These are phyloP conservation scores for Papio anubis DNA, from an alignment of 2,113 vertebrate genomes.

Conservation along the genomic window DNA sequence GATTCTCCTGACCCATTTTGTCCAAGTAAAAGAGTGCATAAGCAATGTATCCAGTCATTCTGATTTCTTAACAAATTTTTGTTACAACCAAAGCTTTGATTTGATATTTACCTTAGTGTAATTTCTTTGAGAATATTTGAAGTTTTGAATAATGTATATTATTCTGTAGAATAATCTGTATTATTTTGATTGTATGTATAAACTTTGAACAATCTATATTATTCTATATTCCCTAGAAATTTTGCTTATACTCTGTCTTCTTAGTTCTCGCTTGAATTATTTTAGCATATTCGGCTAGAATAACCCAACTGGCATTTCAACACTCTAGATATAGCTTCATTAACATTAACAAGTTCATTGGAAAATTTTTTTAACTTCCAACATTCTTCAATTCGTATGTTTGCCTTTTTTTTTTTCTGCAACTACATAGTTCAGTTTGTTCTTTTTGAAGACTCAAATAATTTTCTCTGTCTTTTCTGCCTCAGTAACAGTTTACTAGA, in stretches of 20 bases:
- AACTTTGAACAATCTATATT: too few species aligned
- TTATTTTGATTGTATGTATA: too few species aligned
- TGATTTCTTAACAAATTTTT: not conserved
- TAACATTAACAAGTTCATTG: not conserved
- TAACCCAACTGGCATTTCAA: not conserved
- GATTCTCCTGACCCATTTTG: not conserved
- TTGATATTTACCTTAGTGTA: not conserved
- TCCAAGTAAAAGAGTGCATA: not conserved
- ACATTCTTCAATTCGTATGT: not conserved
- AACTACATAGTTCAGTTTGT: fast-evolving
- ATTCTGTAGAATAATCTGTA: too few species aligned
- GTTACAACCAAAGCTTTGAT: not conserved
- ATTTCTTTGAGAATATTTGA: not conserved
- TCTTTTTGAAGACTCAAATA: not conserved
- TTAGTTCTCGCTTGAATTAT: not conserved
- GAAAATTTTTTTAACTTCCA: not conserved
- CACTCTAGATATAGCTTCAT: not conserved
- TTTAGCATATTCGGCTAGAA: not conserved
- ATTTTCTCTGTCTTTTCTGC: not conserved
- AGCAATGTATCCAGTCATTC: not conserved
- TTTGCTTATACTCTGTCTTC: not conserved
- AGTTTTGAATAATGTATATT: not conserved
- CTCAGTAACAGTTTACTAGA: not conserved
- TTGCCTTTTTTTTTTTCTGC: not conserved
- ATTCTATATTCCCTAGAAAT: not conserved